These are phyloP conservation scores for Pasiphila rectangulata DNA, from an alignment of 2,888 invertebrate genomes.

Conservation along the genomic window DNA sequence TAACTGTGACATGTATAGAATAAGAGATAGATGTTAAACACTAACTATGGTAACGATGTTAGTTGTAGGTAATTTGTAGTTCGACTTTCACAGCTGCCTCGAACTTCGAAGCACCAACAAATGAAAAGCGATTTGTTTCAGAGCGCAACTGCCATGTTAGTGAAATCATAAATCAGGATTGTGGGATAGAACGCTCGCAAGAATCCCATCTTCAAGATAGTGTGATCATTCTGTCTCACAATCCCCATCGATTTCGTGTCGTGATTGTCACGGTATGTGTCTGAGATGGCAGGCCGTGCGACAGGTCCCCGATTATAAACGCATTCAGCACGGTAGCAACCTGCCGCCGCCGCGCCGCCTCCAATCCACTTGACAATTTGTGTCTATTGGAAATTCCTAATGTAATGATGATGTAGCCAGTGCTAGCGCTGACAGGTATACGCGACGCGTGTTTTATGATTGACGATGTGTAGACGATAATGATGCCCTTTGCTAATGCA, in stretches of 20 bases:
- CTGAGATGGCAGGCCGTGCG: conserved; percentile 65
- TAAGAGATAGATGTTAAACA: not conserved
- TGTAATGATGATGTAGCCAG: conserved; percentile 44
- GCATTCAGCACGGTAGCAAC: conserved; percentile 69
- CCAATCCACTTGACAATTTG: conserved; percentile 21
- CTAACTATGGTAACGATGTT: no score
- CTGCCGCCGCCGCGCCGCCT: conserved; percentile 24
- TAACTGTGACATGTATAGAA: not conserved
- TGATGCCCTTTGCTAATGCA: conserved; percentile 13
- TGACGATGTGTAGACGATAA: conserved; percentile 20
- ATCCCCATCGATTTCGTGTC: conserved; percentile 42
- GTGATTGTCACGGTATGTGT: conserved; percentile 50
- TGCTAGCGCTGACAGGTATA: conserved; percentile 26
- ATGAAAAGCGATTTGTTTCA: not conserved
- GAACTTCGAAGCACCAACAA: no score
- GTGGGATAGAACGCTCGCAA: no score
- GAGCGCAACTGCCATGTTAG: conserved; percentile 3
- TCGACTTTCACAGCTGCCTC: no score
- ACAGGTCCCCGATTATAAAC: conserved; percentile 76
- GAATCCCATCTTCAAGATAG: no score
- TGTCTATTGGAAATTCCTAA: conserved; percentile 38
- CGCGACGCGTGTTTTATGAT: conserved; percentile 29
- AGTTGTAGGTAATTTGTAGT: no score
- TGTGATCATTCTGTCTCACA: conserved; percentile 26
- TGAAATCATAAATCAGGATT: no score